Evolutionary conservation across 2,888 invertebrate genomes (phyloP).

Genomic region (Microctonus brassicae): DNA sequence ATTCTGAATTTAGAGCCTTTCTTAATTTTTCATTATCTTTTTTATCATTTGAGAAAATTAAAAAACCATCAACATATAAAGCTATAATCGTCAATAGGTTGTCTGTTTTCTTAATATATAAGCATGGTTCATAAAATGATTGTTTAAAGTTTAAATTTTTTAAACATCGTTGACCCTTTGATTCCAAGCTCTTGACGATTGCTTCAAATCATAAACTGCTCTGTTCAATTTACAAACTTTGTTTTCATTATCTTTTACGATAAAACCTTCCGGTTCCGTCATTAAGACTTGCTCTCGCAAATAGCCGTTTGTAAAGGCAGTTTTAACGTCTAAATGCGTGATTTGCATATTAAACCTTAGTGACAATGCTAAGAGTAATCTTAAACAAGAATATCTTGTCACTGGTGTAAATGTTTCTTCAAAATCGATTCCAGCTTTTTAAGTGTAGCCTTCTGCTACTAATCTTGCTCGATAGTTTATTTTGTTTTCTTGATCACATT

Average conservation of each 20-base stretch:
- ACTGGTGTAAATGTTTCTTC: slow-evolving; percentile 46
- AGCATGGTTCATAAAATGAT: slow-evolving; percentile 10
- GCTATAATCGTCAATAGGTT: slow-evolving; percentile 1
- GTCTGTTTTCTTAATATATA: slow-evolving; percentile 8
- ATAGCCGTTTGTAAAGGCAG: slow-evolving; percentile 48
- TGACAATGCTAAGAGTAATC: slow-evolving; percentile 45
- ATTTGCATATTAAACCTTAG: slow-evolving; percentile 42
- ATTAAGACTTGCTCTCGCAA: slow-evolving; percentile 46
- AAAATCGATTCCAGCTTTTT: slow-evolving; percentile 46
- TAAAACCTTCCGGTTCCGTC: slow-evolving; percentile 31
- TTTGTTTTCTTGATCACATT: slow-evolving; percentile 38
- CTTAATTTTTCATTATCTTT: background rate
- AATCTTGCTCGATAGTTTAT: slow-evolving; percentile 45
- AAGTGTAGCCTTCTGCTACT: slow-evolving; percentile 44
- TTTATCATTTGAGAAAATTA: slow-evolving; percentile 10
- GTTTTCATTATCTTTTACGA: background rate
- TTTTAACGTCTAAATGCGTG: slow-evolving; percentile 47
- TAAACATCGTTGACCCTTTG: background rate
- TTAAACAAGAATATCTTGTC: slow-evolving; percentile 42
- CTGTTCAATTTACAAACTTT: slow-evolving; percentile 20
- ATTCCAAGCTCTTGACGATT: slow-evolving; percentile 18
- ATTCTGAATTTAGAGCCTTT: slow-evolving; percentile 6
- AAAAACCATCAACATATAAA: slow-evolving; percentile 28
- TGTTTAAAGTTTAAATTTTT: background rate
- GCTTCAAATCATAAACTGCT: slow-evolving; percentile 14